These are phyloP conservation scores for Lamellibrachia satsuma DNA, from an alignment of 2,888 invertebrate species.

Conservation along the genomic window DNA sequence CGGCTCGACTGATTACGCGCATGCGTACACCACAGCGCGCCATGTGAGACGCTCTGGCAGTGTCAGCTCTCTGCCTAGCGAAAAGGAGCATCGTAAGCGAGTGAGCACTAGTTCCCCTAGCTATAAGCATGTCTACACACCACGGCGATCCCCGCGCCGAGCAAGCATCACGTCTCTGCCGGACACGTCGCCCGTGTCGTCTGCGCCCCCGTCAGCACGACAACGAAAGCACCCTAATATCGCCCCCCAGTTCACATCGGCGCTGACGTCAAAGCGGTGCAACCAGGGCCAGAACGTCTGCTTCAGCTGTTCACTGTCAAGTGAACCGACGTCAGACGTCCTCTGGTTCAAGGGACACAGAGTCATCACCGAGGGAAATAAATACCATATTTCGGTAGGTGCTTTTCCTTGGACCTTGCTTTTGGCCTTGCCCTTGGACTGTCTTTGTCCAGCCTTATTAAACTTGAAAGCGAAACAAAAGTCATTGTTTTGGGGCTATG, in stretches of 20 bases:
- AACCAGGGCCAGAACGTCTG: neutral
- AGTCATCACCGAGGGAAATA: constrained; percentile 3
- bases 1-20: neutral
- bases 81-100: constrained; percentile 2
- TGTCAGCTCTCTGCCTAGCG: neutral
- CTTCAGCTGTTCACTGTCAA: neutral
- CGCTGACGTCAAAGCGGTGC: neutral
- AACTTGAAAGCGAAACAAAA: too few relatives aligned
- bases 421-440: neutral
- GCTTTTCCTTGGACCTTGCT: neutral
- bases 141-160: neutral
- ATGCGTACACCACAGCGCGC: neutral
- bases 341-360: constrained; percentile 11
- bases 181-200: neutral
- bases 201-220: neutral
- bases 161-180: neutral
- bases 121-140: neutral
- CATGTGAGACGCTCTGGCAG: neutral
- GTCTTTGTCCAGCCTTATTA: neutral
- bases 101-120: neutral
- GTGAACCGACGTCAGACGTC: neutral
- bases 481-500: too few relatives aligned
- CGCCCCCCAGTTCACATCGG: constrained; percentile 14
- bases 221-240: neutral
- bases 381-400: constrained; percentile 20